Conservation (phyloP, 2,113 vertebrate genomes). For the Nicator chloris region DNA sequence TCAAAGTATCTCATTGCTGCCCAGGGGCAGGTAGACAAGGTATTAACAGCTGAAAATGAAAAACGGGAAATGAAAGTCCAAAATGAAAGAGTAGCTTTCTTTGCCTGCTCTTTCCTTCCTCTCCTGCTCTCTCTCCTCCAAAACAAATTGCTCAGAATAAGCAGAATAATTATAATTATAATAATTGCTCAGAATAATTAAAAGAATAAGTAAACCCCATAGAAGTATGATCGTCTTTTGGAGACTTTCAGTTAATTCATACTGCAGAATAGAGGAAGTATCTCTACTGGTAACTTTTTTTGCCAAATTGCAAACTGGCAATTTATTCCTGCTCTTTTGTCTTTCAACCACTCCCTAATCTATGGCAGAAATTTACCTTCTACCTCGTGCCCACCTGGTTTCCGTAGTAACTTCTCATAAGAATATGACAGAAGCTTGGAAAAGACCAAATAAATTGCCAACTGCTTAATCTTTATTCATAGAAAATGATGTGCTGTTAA, state of each 20-base stretch:
- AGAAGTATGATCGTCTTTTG: background rate
- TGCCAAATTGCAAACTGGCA: background rate
- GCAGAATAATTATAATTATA: too few species aligned
- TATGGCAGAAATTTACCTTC: background rate
- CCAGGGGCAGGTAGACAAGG: background rate
- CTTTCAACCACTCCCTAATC: background rate
- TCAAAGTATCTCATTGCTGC: background rate
- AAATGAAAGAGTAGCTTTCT: background rate
- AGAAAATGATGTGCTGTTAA: background rate
- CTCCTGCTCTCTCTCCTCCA: background rate
- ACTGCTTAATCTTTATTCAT: background rate
- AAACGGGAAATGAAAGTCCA: background rate
- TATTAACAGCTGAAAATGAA: background rate
- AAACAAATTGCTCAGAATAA: background rate
- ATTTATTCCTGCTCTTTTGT: constrained; percentile 10
- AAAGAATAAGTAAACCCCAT: background rate
- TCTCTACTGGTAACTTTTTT: background rate
- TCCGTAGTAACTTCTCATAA: constrained; percentile 11
- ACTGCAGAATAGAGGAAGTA: rapidly evolving
- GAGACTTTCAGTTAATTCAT: background rate
- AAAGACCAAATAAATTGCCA: background rate
- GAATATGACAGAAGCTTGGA: background rate
- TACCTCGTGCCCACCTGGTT: background rate
- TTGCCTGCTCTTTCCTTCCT: background rate
- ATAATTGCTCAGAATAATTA: background rate